A percentile compares a stretch with the other conserved stretches of the same genome.
These are phyloP conservation scores for Vipera latastei DNA, from an alignment of 2,797 vertebrate species.

Conservation along the genomic window DNA sequence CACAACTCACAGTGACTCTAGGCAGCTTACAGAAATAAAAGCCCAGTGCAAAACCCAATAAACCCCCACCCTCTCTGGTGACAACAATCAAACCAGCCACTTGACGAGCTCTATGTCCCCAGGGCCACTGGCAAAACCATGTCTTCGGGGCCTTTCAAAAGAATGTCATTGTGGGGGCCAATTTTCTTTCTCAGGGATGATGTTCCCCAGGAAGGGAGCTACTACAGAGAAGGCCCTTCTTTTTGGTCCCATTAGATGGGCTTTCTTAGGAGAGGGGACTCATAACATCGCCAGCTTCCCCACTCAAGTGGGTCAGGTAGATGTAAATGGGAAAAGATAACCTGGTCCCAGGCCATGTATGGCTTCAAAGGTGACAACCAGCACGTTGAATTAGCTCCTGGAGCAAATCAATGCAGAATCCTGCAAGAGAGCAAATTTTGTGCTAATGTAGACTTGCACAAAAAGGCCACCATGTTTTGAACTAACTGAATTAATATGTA, in stretches of 20 bases:
- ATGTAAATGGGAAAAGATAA: not conserved
- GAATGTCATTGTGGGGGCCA: not conserved
- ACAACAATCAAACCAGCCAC: not conserved
- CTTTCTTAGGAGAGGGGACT: not conserved
- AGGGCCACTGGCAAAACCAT: not conserved
- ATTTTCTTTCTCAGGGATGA: not conserved
- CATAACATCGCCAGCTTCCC: not conserved
- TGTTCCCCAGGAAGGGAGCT: not conserved
- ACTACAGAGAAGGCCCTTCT: not conserved
- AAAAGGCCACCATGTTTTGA: not conserved
- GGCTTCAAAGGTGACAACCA: not conserved
- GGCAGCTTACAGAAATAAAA: not conserved
- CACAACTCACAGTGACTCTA: not conserved
- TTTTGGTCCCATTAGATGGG: not conserved
- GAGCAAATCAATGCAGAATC: not conserved
- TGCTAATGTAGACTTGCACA: not conserved
- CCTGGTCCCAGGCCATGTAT: not conserved
- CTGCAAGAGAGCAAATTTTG: not conserved
- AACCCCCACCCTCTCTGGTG: not conserved
- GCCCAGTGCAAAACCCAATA: not conserved
- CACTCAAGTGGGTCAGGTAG: not conserved
- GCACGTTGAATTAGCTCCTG: not conserved
- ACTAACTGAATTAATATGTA: not conserved
- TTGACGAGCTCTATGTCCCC: not conserved
- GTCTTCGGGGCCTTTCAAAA: not conserved